Base-by-base conservation (phyloP, 2,888 invertebrate genomes). In the Sympetrum striolatum region DNA sequence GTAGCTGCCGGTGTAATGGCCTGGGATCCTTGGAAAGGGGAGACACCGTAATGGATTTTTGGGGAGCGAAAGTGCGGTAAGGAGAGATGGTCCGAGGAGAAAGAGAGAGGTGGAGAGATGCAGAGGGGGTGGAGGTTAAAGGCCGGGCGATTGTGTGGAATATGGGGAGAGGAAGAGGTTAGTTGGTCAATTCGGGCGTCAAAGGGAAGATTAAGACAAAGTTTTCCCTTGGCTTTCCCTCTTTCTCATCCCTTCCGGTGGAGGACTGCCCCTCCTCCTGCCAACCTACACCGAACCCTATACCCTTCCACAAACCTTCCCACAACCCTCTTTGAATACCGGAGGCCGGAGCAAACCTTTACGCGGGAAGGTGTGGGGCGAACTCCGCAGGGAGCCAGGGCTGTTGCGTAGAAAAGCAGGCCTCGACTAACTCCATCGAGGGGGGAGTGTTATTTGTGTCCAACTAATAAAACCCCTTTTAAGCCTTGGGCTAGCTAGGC, bases 141-240 rank as follows among this genome's bases (percentile, higher is more conserved):
- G 81, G 81, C 48, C 31, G 60, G 25, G 60, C 60, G 86, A 86
- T 82, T 82, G 82, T 82, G 58, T 58, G 35, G 58, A 60, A 58
- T 35, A 60, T 58, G 44, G 58, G 58, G 58, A 58, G 31, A 60
- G 82, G 82, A 82, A 58, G 82, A 82, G 82, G 82, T 82, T 82
- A 82, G 82, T 82, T 58, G 86, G 60, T 58, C 64, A 37, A 64
- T 86, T 86, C 64, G 60, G 86, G 60, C 86, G 60, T 86, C 86
- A 86, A 86, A 86, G 86, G 60, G 39, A 86, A 86, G 86, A 86
- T 86, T 86, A 86, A 86, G 86, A 86, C 86, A 60, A 86, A 86
- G 86, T 86, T 86, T 64, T 81, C 48, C 81, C 81, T n/a, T 14
- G 48, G 39, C 25, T 44, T 48, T 81, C 39, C 39, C 22, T n/a